These are phyloP conservation scores for Lithosia quadra DNA, from an alignment of 2,888 invertebrate genomes.

Conservation along the genomic window DNA sequence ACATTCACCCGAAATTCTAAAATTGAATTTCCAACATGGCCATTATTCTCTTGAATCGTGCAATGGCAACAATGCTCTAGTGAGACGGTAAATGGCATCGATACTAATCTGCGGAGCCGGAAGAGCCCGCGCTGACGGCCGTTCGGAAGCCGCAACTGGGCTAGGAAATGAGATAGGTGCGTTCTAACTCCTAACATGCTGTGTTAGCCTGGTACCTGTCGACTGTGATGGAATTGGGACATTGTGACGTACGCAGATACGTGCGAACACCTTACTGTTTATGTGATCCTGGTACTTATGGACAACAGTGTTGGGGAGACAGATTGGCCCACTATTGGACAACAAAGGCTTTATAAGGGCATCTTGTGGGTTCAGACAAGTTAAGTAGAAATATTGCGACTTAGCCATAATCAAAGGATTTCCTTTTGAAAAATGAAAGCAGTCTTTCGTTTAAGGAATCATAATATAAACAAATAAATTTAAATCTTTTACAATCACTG, in stretches of 20 bases:
- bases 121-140: conserved; percentile 80
- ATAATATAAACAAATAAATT: conserved; percentile 10
- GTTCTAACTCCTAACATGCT: conserved; percentile 72
- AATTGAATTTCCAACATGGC: conserved; percentile 42
- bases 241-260: conserved; percentile 41
- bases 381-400: conserved; percentile 1
- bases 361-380: conserved; percentile 37
- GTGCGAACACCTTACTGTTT: conserved; percentile 13
- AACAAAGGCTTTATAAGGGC: conserved; percentile 43
- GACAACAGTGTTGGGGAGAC: conserved; percentile 18
- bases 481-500: conserved; percentile 19
- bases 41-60: conserved; percentile 63
- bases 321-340: conserved; percentile 20
- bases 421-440: not conserved
- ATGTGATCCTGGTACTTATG: conserved; percentile 23
- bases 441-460: not conserved
- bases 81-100: conserved; percentile 81
- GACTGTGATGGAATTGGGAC: conserved; percentile 52
- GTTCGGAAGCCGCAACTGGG: conserved; percentile 85
- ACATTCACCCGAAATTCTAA: conserved; percentile 37
- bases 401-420: not conserved
- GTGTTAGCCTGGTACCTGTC: conserved; percentile 56
- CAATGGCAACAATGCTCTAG: conserved; percentile 77
- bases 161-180: conserved; percentile 86
- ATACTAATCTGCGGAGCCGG: conserved; percentile 86